Evolutionary conservation across 2,888 invertebrate species (phyloP).

Genomic region (Lamproptera curius): DNA sequence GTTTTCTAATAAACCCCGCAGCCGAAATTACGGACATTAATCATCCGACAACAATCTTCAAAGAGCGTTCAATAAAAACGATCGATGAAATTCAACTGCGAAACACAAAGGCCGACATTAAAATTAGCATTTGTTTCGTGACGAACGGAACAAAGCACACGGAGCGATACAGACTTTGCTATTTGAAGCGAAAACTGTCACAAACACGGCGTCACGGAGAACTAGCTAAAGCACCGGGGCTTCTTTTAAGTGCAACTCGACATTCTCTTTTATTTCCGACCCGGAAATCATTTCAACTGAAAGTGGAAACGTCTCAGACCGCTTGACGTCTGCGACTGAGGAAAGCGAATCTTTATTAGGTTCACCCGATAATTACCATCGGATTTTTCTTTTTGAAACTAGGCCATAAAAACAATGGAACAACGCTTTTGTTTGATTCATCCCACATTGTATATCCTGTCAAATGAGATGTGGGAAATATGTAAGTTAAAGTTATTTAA

Average conservation of each 20-base stretch:
- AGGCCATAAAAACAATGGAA: no score
- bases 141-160: slow-evolving; percentile 9
- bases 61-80: no score
- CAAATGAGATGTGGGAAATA: no score
- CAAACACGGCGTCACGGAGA: slow-evolving; percentile 12
- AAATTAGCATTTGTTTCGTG: no score
- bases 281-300: slow-evolving; percentile 16
- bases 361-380: slow-evolving; percentile 4
- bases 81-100: no score
- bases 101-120: no score
- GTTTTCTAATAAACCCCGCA: no score
- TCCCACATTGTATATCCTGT: no score
- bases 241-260: slow-evolving; percentile 16
- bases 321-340: neutral
- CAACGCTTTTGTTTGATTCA: no score
- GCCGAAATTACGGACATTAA: no score
- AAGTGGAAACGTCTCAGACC: slow-evolving; percentile 13
- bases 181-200: slow-evolving; percentile 9
- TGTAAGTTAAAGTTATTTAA: no score
- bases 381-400: neutral
- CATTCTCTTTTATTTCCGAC: slow-evolving; percentile 10
- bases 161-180: slow-evolving; percentile 9
- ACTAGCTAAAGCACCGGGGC: slow-evolving; percentile 12
- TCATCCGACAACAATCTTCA: no score
- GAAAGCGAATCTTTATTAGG: slow-evolving; percentile 1